These are phyloP conservation scores for Eulemur macaco DNA, from an alignment of 2,113 vertebrate genomes.

Conservation along the genomic window DNA sequence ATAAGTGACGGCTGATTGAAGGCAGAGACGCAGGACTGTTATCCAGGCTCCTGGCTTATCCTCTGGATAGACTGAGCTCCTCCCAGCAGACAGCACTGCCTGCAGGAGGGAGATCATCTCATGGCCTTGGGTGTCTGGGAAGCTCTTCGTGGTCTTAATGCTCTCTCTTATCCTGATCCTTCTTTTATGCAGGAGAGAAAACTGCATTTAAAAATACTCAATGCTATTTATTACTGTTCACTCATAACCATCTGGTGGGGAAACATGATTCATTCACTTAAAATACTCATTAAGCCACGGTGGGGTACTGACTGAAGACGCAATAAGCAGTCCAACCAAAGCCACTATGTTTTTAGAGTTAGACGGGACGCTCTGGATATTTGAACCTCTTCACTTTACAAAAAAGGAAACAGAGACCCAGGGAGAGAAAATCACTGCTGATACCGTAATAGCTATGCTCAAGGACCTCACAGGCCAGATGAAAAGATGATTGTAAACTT, in stretches of 20 bases:
- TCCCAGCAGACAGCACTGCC: not conserved
- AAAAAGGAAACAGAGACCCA: not conserved
- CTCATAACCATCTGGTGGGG: not conserved
- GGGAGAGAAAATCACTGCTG: not conserved
- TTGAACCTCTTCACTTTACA: conserved; percentile 7
- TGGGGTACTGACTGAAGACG: not conserved
- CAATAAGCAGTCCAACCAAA: conserved; percentile 57
- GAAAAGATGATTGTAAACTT: conserved; percentile 12
- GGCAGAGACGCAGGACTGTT: not conserved
- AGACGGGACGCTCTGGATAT: not conserved
- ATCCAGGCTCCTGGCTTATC: not conserved
- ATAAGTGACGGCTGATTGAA: not conserved
- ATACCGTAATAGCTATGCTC: not conserved
- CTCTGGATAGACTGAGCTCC: not conserved
- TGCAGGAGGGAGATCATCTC: not conserved
- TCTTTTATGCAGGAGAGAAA: not conserved
- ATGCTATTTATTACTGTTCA: conserved; percentile 1
- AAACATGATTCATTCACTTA: not conserved
- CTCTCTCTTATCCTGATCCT: not conserved
- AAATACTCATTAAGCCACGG: not conserved
- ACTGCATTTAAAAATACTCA: not conserved
- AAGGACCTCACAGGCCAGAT: not conserved
- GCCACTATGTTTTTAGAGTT: not conserved
- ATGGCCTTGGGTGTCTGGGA: not conserved
- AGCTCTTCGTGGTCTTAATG: not conserved